phyloP scores from a whole-genome alignment of 2,797 vertebrate species.

The Rhinogobio ventralis region DNA sequence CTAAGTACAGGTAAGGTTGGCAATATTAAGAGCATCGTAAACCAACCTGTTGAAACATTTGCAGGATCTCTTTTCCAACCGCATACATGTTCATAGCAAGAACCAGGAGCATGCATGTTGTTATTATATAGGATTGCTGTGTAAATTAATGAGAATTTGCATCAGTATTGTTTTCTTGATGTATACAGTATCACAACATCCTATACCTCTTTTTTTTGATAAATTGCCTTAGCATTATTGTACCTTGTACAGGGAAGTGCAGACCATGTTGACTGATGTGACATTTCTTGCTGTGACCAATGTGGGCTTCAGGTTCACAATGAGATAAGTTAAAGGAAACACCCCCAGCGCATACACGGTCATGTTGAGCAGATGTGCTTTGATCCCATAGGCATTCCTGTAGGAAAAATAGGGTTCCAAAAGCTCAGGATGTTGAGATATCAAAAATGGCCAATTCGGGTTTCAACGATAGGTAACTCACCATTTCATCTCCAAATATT shows the following conservation, averaged over 20 bases:
- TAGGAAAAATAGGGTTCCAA: slow-evolving; percentile 36
- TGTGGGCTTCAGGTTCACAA: slow-evolving; percentile 67
- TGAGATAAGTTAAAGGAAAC: slow-evolving; percentile 83
- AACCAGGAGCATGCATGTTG: slow-evolving; percentile 83
- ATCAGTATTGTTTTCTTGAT: background rate
- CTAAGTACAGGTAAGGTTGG: background rate
- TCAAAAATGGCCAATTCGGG: background rate
- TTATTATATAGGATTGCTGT: slow-evolving; percentile 78
- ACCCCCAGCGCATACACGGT: slow-evolving; percentile 84
- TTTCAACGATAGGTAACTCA: slow-evolving; percentile 61
- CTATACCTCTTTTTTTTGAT: background rate
- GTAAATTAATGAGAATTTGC: slow-evolving; percentile 54
- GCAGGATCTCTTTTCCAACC: slow-evolving; percentile 83
- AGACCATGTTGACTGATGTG: slow-evolving; percentile 55
- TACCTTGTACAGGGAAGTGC: slow-evolving; percentile 59
- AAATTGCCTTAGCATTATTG: background rate
- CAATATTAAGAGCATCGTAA: background rate
- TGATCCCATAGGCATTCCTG: slow-evolving; percentile 87
- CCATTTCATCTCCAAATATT: slow-evolving; percentile 91
- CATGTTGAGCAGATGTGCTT: slow-evolving; percentile 85
- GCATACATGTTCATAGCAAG: slow-evolving; percentile 84
- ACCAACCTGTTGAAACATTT: slow-evolving; percentile 85
- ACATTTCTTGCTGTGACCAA: slow-evolving; percentile 39
- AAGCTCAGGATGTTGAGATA: background rate
- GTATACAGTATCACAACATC: background rate